These are phyloP conservation scores for Yponomeuta cagnagella DNA, from an alignment of 2,888 invertebrate genomes.

Conservation along the genomic window DNA sequence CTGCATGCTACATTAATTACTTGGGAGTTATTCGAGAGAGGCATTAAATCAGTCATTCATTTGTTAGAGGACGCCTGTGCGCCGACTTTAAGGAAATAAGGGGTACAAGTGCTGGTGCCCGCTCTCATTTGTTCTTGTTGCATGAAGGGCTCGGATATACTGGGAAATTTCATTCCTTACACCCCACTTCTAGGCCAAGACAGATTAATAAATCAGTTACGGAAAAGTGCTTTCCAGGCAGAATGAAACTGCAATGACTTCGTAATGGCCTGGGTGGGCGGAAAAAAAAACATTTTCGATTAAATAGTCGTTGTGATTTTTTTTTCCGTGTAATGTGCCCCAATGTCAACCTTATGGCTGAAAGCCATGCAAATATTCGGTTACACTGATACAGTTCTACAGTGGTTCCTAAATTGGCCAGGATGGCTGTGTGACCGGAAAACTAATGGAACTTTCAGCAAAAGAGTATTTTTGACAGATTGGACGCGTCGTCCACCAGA, in stretches of 20 bases:
- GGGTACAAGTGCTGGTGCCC: constrained; percentile 19
- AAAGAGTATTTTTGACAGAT: not conserved
- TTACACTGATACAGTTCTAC: too few species aligned
- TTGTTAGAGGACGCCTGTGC: constrained; percentile 31
- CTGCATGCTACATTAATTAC: constrained; percentile 52
- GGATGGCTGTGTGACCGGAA: not conserved
- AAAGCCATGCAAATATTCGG: too few species aligned
- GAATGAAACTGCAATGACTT: not conserved
- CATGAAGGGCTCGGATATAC: not conserved
- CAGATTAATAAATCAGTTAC: not conserved
- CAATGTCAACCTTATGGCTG: too few species aligned
- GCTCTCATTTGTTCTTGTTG: constrained; percentile 16
- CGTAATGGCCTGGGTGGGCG: too few species aligned
- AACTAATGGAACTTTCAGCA: not conserved
- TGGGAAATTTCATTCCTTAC: not conserved
- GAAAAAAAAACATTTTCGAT: too few species aligned
- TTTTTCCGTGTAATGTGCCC: too few species aligned
- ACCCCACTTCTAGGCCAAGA: not conserved
- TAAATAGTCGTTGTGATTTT: too few species aligned
- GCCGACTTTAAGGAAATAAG: constrained; percentile 30
- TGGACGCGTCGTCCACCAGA: not conserved
- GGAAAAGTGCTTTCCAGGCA: not conserved
- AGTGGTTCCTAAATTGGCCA: not conserved
- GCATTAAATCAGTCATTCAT: constrained; percentile 61
- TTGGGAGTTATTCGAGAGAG: constrained; percentile 40